Percentiles rank a stretch among this genome's conserved stretches.
phyloP scores from a whole-genome alignment of 2,113 vertebrate genomes.

The Tonatia bakeri region DNA sequence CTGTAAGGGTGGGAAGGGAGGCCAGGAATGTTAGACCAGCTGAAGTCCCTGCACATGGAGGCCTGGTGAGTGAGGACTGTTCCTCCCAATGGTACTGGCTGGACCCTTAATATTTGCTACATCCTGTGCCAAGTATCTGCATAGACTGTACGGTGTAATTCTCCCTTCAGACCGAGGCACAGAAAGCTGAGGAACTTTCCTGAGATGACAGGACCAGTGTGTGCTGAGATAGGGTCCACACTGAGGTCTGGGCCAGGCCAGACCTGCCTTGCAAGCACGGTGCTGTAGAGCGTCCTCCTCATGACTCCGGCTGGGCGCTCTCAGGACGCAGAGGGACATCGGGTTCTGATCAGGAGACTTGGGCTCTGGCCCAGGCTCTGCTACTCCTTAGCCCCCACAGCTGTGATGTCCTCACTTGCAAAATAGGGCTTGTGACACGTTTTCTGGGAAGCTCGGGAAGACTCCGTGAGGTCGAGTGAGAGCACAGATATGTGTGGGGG shows the following conservation, averaged over 20 bases:
- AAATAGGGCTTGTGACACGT: background rate
- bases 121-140: background rate
- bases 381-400: background rate
- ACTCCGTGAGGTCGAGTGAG: background rate
- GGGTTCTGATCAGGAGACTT: background rate
- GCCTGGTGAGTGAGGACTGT: background rate
- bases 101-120: background rate
- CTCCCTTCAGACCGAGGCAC: background rate
- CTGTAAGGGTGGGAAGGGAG: background rate
- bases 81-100: background rate
- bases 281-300: background rate
- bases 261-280: background rate
- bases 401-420: background rate
- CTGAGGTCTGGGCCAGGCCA: background rate
- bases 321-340: background rate
- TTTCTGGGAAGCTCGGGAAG: background rate
- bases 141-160: background rate
- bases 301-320: fast-evolving
- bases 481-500: background rate
- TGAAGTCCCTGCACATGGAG: background rate
- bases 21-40: fast-evolving
- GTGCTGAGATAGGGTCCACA: background rate
- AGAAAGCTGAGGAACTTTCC: background rate
- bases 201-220: no score
- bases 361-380: background rate